Base-by-base conservation (phyloP, 35 echinoderm and acorn worm species). In the Apostichopus californicus region DNA sequence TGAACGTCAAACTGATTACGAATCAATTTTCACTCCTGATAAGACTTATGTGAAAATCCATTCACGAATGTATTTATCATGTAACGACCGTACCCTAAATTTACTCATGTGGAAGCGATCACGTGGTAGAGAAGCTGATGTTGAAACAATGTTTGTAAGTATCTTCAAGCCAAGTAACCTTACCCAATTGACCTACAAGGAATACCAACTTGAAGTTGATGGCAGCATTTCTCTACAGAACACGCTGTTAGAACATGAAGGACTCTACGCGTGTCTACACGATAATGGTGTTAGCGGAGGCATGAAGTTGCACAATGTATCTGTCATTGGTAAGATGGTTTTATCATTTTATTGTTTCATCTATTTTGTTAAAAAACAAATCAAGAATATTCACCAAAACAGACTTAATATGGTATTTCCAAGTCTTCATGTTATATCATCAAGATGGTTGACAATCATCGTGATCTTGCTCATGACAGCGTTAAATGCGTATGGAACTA, bases 221-320 rank as follows among this genome's bases (percentile, higher is more conserved):
- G 78, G 78, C 18, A 81, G 78, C 17, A 8, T 81, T 55, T 81
- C 22, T 81, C 7, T 81, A 81, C 78, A 81, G 25, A 81, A 17
- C 22, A 81, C 78, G 23, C n/a, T 52, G 28, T 8, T 81, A 52
- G 78, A 81, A 28, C 78, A 81, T 46, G 78, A 81, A 8, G 28
- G 23, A 81, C 78, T 8, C 15, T 81, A 81, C 78, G 78, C 9
- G 22, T 81, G 78, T 81, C 3, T 81, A 9, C 18, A 81, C 25
- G 78, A 81, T 81, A 17, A 81, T 81, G 78, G 25, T 11, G 8
- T 81, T 2, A 6, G 9, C 18, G 54, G 78, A 81, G 78, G 78
- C 52, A 53, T 52, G 2, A 52, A 13, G 7, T 46, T 81, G 4
- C 18, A 81, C 28, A 17, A 81, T 17, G 78, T 81, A 46, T 81